Conservation (phyloP, 2,113 vertebrate genomes). For the Micronisus gabar region DNA sequence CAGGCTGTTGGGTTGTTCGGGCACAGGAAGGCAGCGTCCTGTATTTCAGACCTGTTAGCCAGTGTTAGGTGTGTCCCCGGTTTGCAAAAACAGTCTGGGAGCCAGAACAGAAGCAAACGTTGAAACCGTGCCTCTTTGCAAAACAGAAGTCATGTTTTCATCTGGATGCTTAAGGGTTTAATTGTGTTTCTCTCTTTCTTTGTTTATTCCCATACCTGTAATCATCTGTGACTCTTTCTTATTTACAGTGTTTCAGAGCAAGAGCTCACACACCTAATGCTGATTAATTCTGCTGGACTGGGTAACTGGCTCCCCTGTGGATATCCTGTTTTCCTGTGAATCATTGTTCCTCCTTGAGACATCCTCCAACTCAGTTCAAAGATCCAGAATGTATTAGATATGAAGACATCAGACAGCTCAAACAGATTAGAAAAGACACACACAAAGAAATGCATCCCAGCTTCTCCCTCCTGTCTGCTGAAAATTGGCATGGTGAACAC, state of each 20-base stretch:
- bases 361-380: constrained; percentile 19
- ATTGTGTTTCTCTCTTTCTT: not conserved
- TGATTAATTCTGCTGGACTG: constrained; percentile 49
- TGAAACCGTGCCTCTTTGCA: not conserved
- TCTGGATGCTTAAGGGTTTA: not conserved
- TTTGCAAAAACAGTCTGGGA: not conserved
- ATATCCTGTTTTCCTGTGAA: constrained; percentile 30
- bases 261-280: constrained; percentile 5
- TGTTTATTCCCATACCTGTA: not conserved
- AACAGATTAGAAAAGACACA: not conserved
- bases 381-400: not conserved
- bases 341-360: not conserved
- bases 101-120: not conserved
- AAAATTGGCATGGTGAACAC: not conserved
- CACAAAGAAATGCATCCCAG: not conserved
- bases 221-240: not conserved
- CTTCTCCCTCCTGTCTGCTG: not conserved
- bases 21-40: not conserved
- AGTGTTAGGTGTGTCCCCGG: not conserved
- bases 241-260: constrained; percentile 26
- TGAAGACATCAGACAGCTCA: constrained; percentile 1
- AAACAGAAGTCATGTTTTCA: not conserved
- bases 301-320: constrained; percentile 30
- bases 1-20: not conserved
- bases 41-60: not conserved